Evolutionary conservation across 2,797 vertebrate genomes (phyloP), one percentile per base, ranked within the genome.

Genomic region (Cyprinodon diabolis): DNA sequence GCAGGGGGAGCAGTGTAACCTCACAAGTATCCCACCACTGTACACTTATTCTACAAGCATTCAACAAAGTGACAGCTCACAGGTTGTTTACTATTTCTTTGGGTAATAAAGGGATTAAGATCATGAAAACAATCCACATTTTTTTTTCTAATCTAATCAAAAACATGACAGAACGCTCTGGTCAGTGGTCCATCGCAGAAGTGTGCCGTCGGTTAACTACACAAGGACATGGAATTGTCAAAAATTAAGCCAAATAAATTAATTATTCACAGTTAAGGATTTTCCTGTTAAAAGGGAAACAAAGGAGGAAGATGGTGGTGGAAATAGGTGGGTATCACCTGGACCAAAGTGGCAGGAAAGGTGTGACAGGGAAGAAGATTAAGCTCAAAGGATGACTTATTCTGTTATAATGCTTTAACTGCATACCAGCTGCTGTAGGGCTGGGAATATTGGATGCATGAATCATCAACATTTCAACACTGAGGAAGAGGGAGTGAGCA

Each of bases 1-100:
- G 84, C 88, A 92, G 91, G 81, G 82, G 93, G 93, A 68, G 91
- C 83, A 84, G 69, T 90, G 80, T 66, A 3, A 83, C 79, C 68
- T 65, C 2, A 86, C 72, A 62, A 2, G 35, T 43, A 52, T 17
- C 6, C 58, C n/a, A 49, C 78, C 40, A 74, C 48, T 70, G 77
- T 37, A 60, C 68, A 82, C 73, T 69, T 21, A 55, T 62, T 76
- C 57, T 79, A 71, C 52, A 71, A 63, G 40, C 76, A 71, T 68
- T 84, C 69, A 68, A 48, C 54, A 67, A 54, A 48, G 56, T 21
- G 75, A 81, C 72, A 79, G 71, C 69, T 79, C 78, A 69, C 14
- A 12, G 58, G 60, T 37, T 78, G 68, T 80, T 75, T 67, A 56
- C 48, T 66, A 51, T 60, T 52, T 63, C 45, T 67, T 68, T 7